phyloP scores from a whole-genome alignment of 1,140 invertebrate genomes.

The Drosophila insularis region DNA sequence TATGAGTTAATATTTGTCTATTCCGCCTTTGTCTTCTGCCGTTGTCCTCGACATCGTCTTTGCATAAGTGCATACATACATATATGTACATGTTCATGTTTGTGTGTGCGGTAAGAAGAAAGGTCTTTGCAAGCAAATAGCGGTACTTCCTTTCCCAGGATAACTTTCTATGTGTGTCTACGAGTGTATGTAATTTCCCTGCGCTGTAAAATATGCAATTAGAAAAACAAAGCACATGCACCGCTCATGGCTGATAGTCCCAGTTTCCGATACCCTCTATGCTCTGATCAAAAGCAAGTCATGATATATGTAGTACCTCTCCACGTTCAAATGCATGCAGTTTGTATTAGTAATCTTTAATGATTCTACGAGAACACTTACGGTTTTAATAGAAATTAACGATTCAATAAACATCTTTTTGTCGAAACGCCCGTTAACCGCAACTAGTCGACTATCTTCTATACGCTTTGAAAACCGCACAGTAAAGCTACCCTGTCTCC shows the following conservation, averaged over 20 bases:
- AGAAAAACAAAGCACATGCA: constrained; percentile 72
- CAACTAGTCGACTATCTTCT: constrained; percentile 12
- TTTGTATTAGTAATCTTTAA: no score
- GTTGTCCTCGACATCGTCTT: constrained; percentile 43
- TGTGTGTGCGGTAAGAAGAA: background rate
- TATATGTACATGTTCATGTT: background rate
- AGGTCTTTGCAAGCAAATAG: constrained; percentile 63
- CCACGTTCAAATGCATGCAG: no score
- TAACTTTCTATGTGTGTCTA: constrained; percentile 27
- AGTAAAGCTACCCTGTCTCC: constrained; percentile 31
- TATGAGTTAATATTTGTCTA: constrained; percentile 79
- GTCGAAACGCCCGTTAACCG: no score
- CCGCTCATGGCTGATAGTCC: constrained; percentile 49
- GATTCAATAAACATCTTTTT: no score
- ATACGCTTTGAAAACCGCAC: constrained; percentile 64
- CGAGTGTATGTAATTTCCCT: constrained; percentile 41
- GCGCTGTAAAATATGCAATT: constrained; percentile 80
- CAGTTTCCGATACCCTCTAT: constrained; percentile 3
- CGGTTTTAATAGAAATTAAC: no score
- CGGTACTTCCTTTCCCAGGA: constrained; percentile 68
- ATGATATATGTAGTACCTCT: background rate
- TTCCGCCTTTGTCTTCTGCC: constrained; percentile 65
- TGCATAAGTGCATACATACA: background rate
- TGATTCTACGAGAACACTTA: no score
- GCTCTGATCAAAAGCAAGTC: background rate